Evolutionary conservation across 2,797 vertebrate species (phyloP), one percentile per base, ranked within the genome.

Genomic region (Thalassophryne amazonica): DNA sequence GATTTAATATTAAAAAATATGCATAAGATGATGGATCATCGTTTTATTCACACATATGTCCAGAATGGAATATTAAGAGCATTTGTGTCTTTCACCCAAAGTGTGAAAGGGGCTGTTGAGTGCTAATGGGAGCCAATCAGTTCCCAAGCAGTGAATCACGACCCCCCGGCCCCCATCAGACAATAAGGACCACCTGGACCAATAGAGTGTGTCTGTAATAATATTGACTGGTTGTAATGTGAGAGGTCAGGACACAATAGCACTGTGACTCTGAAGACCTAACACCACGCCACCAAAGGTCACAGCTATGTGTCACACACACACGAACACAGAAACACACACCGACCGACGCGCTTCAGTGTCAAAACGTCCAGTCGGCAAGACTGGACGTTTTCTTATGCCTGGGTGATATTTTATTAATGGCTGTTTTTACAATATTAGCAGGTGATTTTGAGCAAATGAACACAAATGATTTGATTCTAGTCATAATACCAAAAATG

Each of bases 171-270:
- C 20, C 22, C 11, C 11, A 8, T 13, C 14, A 48, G 42, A 80
- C 76, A 78, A 81, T 67, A 64, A 61, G 53, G 73, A 69, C 78
- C 83, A 83, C 67, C 81, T 81, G 76, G 76, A 60, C 56, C 45
- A 65, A 58, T n/a, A 56, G 11, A 43, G 51, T 54, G 40, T 32
- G 31, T 3, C 25, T 19, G 27, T 52, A 30, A 64, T 72, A 76
- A 69, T 91, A 89, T 84, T 91, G 87, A 87, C 83, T 34, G 52
- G 60, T 62, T 84, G 83, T 89, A 90, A 90, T 86, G 80, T 72
- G 79, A 86, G 81, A 82, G 69, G 52, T 80, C 56, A 41, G 54
- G 36, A 65, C 77, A 88, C 89, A 90, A 90, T 86, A 74, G 78
- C 76, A 70, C 46, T 65, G 52, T 67, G 51, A 75, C 82, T 82